Evolutionary conservation across 2,888 invertebrate species (phyloP), one percentile per base, ranked within the genome.

Genomic region (Drosophila lacicola): DNA sequence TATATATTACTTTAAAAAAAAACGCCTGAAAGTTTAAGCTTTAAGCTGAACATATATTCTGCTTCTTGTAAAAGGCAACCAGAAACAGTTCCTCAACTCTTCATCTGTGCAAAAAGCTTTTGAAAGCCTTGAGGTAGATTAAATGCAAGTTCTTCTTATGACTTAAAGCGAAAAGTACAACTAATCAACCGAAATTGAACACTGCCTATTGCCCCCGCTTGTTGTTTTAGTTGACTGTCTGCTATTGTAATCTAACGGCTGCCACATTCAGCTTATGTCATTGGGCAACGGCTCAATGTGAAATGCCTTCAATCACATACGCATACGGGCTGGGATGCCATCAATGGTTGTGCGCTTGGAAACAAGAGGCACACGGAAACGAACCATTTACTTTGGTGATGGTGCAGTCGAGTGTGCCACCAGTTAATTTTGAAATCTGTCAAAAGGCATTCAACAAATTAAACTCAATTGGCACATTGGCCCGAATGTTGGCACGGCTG

Each of bases 371-470:
- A 45, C 36, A 44, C 36, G 58, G 44, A 25, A 17, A 45, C 71
- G 58, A 49, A 57, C 56, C 60, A 60, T 67, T 66, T 63, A 66
- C 61, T 73, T 61, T 63, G 75, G 44, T 39, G 62, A 55, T 62
- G 62, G 60, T 62, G 82, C 84, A 89, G 70, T 85, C 85, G 70
- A 77, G 89, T 75, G 82, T 72, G 80, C 74, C 58, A 72, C 73
- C 88, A 89, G 86, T 85, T 88, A 85, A 89, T 85, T 85, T 89
- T 79, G 80, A 74, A 82, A 88, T 89, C 89, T 85, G 90, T 85
- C 85, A 89, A 85, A 85, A 88, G 64, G 80, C 90, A 85, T 85
- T 85, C 83, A 75, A 72, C 85, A 78, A 85, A 89, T 89, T 88
- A 89, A 89, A 85, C 89, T 74, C 88, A 85, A 89, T 88, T 88